phyloP scores from a whole-genome alignment of 1,140 invertebrate genomes.

The Lucilia cuprina region DNA sequence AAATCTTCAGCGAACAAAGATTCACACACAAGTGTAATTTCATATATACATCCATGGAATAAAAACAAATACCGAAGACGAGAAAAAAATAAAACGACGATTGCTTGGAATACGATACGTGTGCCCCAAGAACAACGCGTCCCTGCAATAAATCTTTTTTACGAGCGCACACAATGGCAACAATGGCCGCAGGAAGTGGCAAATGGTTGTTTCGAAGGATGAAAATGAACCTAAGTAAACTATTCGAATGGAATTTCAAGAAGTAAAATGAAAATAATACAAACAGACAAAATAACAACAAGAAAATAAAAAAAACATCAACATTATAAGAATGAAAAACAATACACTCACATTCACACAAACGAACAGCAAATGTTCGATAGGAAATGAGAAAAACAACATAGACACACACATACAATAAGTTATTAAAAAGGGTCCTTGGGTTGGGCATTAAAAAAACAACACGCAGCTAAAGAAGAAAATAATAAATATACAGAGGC shows the following conservation, averaged over 20 bases:
- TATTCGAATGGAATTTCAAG: conserved; percentile 58
- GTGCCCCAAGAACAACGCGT: conserved; percentile 58
- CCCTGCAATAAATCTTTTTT: conserved; percentile 62
- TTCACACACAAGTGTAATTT: too few species aligned
- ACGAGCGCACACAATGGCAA: conserved; percentile 62
- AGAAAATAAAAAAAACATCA: background rate
- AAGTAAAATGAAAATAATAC: conserved; percentile 9
- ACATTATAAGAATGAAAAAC: background rate
- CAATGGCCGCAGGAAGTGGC: conserved; percentile 52
- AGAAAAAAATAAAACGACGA: background rate
- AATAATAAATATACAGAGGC: background rate
- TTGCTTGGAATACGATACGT: conserved; percentile 40
- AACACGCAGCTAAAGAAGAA: background rate
- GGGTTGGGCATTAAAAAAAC: background rate
- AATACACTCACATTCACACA: background rate
- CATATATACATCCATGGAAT: background rate
- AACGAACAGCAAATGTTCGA: background rate
- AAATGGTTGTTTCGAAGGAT: conserved; percentile 36
- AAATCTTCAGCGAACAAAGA: too few species aligned
- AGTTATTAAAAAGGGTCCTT: conserved; percentile 8
- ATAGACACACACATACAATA: background rate
- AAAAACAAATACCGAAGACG: conserved; percentile 37
- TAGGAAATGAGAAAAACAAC: conserved; percentile 2
- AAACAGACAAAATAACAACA: conserved; percentile 12
- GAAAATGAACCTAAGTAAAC: conserved; percentile 63